These are phyloP conservation scores for Ornithorhynchus anatinus DNA, from an alignment of 2,113 vertebrate species.

Conservation along the genomic window DNA sequence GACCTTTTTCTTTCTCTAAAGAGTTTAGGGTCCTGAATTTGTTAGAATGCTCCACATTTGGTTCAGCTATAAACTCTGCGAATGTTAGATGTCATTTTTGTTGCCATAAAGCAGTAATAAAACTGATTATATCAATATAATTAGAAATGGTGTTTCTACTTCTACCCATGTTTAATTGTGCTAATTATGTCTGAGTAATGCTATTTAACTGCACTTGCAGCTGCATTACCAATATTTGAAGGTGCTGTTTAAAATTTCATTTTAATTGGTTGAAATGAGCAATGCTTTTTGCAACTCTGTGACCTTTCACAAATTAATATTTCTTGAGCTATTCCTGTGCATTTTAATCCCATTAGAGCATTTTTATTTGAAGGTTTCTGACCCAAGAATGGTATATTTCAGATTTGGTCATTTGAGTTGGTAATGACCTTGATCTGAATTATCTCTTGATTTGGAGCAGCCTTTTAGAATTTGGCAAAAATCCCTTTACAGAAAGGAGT, in stretches of 20 bases:
- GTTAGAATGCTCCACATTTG: conserved; percentile 32
- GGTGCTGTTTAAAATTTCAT: conserved; percentile 60
- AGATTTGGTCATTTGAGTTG: conserved; percentile 41
- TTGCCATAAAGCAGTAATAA: conserved; percentile 53
- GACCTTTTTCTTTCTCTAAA: conserved; percentile 51
- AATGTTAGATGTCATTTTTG: conserved; percentile 47
- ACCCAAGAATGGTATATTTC: conserved; percentile 42
- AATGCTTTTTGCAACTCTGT: conserved; percentile 57
- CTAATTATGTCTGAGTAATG: conserved; percentile 54
- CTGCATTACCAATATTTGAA: conserved; percentile 56
- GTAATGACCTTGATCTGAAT: conserved; percentile 55
- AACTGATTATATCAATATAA: conserved; percentile 64
- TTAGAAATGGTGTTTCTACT: conserved; percentile 53
- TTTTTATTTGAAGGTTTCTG: conserved; percentile 40
- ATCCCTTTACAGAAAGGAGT: conserved; percentile 18
- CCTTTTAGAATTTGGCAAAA: conserved; percentile 18
- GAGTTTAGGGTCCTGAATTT: conserved; percentile 20
- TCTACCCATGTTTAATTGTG: conserved; percentile 58
- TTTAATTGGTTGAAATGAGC: conserved; percentile 62
- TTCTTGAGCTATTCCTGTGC: conserved; percentile 48
- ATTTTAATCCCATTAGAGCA: conserved; percentile 44
- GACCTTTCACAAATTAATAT: conserved; percentile 66
- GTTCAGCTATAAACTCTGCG: conserved; percentile 27
- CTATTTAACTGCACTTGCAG: conserved; percentile 46
- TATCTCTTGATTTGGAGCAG: conserved; percentile 20